Evolutionary conservation across 2,113 vertebrate genomes (phyloP), one percentile per base, ranked within the genome.

Genomic region (Hippocampus barbouri): DNA sequence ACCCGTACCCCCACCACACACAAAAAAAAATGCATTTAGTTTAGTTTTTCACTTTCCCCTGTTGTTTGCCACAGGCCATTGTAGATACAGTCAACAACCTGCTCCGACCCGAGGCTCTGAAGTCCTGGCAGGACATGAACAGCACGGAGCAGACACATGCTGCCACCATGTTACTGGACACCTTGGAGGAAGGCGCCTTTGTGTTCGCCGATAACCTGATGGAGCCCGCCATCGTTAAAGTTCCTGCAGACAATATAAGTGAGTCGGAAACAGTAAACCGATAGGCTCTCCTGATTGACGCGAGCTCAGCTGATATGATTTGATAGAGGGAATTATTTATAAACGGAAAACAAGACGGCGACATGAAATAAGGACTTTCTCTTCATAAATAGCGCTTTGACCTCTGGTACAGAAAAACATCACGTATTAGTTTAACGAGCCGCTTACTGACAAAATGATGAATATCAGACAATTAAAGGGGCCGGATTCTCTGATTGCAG

Each of bases 1-100:
- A 34, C 61, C 21, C 4, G 23, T 0, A 4, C 2, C 20, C 0
- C 5, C 5, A 38, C 34, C 34, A 34, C 34, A 38, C 34, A 38
- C 34, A 38, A 6, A 38, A 38, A 65, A 75, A 47, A 1, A 41
- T 71, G 8, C 38, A 43, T 21, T 40, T 40, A 8, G 20, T 5
- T 51, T 72, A 69, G 20, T 25, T 72, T 6, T 81, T 57, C 53
- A 62, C 16, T 69, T 27, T 74, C 25, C 69, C 57, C 3, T 76
- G 56, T 80, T 71, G 23, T 91, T 89, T 81, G 80, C 90, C 83
- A 34, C 91, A 99, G 97, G 97, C 97, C 77, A 98, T 98, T 77
- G 97, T 99, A 85, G 97, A 99, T 90, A 99, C 97, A 0, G 97
- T 99, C 71, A 95, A 99, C 92, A 99, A 98, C 90, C 95, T 99